Conservation (phyloP, 1,140 invertebrate genomes). For the Neodiprion fabricii region DNA sequence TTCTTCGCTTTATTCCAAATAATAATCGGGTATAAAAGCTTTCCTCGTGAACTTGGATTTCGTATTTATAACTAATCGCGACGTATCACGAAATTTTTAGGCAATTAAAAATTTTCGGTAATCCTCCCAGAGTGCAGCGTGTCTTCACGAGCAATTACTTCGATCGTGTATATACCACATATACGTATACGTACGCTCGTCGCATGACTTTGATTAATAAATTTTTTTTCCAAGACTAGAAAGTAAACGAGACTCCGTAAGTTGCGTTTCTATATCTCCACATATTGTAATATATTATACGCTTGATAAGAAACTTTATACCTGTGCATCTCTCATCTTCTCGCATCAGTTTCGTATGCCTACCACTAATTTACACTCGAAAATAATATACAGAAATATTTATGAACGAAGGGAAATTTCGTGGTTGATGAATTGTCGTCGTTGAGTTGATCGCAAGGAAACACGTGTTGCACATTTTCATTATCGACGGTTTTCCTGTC, state of each 20-base stretch:
- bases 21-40: not conserved
- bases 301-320: not conserved
- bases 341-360: not conserved
- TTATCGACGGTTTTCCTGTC: not conserved
- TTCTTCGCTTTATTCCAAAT: not conserved
- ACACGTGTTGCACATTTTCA: not conserved
- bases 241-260: not conserved
- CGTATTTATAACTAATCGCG: too few relatives aligned
- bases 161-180: not conserved
- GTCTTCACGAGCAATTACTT: not conserved
- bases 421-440: slow-evolving; percentile 16
- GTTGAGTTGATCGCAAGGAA: not conserved
- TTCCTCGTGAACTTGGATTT: too few relatives aligned
- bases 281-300: not conserved
- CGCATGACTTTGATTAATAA: slow-evolving; percentile 6
- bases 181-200: not conserved
- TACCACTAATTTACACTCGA: not conserved
- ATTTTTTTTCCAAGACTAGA: not conserved
- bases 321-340: not conserved
- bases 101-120: too few relatives aligned
- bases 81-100: too few relatives aligned
- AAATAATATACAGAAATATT: slow-evolving; percentile 14
- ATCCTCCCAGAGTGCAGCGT: too few relatives aligned
- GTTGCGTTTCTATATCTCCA: not conserved
- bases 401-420: slow-evolving; percentile 11